Percentiles rank a stretch among this genome's conserved stretches.
Evolutionary conservation across 2,888 invertebrate species (phyloP).

Genomic region (Trachelus troglodyta): DNA sequence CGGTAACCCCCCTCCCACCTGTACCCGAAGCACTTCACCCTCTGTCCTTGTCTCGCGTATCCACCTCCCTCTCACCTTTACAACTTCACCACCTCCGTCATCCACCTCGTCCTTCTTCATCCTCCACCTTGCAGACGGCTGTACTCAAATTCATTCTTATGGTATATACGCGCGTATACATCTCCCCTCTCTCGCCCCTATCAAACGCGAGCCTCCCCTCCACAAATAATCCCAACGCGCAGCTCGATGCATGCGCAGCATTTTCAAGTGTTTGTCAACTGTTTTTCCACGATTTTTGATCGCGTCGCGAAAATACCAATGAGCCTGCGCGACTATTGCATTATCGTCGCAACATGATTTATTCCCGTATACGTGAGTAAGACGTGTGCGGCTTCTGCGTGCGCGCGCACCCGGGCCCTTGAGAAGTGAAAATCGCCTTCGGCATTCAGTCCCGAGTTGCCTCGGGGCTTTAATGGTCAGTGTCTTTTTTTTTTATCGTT

Average conservation of each 20-base stretch:
- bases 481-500: too few relatives aligned
- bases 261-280: slow-evolving; percentile 33
- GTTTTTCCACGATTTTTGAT: slow-evolving; percentile 38
- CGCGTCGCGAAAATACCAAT: slow-evolving; percentile 36
- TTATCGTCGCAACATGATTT: slow-evolving; percentile 12
- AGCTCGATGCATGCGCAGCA: slow-evolving; percentile 36
- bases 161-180: too few relatives aligned
- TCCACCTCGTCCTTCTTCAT: too few relatives aligned
- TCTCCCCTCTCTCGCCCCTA: slow-evolving; percentile 16
- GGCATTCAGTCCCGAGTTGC: background rate
- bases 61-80: too few relatives aligned
- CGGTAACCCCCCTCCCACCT: slow-evolving; percentile 10
- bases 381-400: background rate
- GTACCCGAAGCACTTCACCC: too few relatives aligned
- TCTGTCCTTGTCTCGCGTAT: too few relatives aligned
- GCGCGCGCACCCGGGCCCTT: slow-evolving; percentile 34
- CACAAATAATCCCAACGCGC: slow-evolving; percentile 1
- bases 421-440: slow-evolving; percentile 44
- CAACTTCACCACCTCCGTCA: too few relatives aligned
- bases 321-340: slow-evolving; percentile 22
- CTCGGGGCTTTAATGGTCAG: too few relatives aligned
- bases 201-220: slow-evolving; percentile 26
- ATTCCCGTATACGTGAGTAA: background rate
- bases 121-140: too few relatives aligned
- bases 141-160: too few relatives aligned